phyloP scores from a whole-genome alignment of 2,888 invertebrate genomes.

The Polia nebulosa region DNA sequence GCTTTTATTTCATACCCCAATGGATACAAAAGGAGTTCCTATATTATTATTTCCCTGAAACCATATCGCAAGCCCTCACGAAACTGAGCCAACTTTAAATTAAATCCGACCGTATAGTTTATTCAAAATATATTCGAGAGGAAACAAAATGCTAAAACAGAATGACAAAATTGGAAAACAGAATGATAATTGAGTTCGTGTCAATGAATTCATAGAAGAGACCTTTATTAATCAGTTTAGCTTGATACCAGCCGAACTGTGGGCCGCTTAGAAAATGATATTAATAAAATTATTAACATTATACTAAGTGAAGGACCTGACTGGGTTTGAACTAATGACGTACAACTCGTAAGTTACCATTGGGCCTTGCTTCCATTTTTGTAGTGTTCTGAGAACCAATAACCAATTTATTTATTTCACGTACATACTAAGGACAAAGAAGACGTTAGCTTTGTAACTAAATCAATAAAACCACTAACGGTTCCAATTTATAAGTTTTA shows the following conservation, averaged over 20 bases:
- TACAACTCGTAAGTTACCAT: no score
- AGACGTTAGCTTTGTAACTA: background rate
- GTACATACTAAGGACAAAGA: background rate
- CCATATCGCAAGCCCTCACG: background rate
- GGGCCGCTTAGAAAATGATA: constrained; percentile 13
- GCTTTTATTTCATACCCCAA: background rate
- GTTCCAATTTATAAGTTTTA: constrained; percentile 20
- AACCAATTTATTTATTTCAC: constrained; percentile 9
- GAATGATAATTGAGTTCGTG: constrained; percentile 67
- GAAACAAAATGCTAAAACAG: no score
- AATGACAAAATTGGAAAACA: constrained; percentile 49
- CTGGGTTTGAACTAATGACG: no score
- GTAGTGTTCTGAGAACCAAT: constrained; percentile 12
- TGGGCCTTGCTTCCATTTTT: background rate
- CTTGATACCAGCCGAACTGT: constrained; percentile 19
- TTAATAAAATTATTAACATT: background rate
- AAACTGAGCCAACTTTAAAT: constrained; percentile 13
- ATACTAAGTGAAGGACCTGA: no score
- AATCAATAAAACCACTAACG: constrained; percentile 10
- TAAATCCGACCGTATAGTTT: constrained; percentile 8
- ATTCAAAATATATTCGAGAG: constrained; percentile 4
- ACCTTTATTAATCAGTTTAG: constrained; percentile 63
- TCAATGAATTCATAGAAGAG: constrained; percentile 62
- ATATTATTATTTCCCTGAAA: background rate
- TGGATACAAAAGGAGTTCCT: background rate